These are phyloP conservation scores for Rhodeus uyekii DNA, from an alignment of 2,797 vertebrate genomes.

Conservation along the genomic window DNA sequence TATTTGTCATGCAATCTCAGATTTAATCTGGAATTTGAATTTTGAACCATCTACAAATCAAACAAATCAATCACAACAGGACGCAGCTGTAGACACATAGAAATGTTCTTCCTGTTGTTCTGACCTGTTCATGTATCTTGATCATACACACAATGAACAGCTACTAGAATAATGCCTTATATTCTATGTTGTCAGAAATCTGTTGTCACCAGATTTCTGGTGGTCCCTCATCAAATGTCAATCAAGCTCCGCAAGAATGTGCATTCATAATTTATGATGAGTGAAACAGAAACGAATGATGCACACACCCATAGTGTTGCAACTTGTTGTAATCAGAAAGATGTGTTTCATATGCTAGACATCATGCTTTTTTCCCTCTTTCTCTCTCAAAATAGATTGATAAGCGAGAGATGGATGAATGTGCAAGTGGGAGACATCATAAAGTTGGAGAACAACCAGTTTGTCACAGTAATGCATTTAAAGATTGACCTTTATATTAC, in stretches of 20 bases:
- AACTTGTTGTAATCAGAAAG: background rate
- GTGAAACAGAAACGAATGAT: background rate
- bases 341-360: background rate
- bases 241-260: background rate
- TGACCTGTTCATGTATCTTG: background rate
- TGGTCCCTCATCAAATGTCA: background rate
- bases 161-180: background rate
- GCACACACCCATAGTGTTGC: background rate
- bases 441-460: slow-evolving; percentile 92
- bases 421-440: slow-evolving; percentile 95
- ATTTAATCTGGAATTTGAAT: background rate
- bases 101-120: slow-evolving; percentile 17
- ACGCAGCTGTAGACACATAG: slow-evolving; percentile 7
- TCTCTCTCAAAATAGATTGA: slow-evolving; percentile 74
- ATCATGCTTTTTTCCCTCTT: background rate
- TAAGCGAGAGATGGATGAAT: slow-evolving; percentile 91
- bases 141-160: background rate
- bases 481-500: background rate
- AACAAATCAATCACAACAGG: slow-evolving; percentile 1
- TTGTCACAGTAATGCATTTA: slow-evolving; percentile 83
- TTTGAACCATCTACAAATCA: background rate
- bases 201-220: background rate
- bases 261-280: background rate
- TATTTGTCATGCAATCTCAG: background rate
- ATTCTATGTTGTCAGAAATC: background rate